Evolutionary conservation across 2,113 vertebrate species (phyloP).

Genomic region (Leucoraja erinaceus): DNA sequence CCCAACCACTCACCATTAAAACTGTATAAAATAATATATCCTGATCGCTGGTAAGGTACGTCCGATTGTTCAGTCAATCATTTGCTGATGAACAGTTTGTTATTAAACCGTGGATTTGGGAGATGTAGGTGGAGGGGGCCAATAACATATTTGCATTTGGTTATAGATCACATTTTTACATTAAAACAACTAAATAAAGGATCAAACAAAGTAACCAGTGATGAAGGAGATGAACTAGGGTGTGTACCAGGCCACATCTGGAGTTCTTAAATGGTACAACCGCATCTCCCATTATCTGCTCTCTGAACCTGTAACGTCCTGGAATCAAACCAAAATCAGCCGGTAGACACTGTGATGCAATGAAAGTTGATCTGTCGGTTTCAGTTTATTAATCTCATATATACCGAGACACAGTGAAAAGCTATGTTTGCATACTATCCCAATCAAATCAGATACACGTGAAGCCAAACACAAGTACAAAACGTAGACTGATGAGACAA

Average conservation of each 20-base stretch:
- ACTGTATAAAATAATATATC: not conserved
- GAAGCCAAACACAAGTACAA: no score
- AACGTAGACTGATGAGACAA: no score
- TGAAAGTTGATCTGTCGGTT: no score
- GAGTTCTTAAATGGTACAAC: not conserved
- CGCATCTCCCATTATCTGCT: not conserved
- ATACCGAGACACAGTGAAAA: no score
- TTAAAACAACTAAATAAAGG: not conserved
- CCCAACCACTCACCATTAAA: no score
- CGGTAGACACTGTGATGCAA: not conserved
- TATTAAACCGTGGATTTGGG: not conserved
- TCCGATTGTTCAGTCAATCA: not conserved
- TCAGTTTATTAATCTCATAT: no score
- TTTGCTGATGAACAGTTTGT: not conserved
- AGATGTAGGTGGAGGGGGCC: no score
- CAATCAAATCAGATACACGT: no score
- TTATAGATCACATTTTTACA: not conserved
- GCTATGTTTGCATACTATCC: no score
- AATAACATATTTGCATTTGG: not conserved
- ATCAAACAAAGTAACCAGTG: not conserved
- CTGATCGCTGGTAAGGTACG: not conserved
- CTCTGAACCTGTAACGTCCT: not conserved
- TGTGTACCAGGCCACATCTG: no score
- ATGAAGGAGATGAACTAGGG: not conserved
- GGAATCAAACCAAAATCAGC: not conserved